These are phyloP conservation scores for Lepidonotus clava DNA, from an alignment of 2,888 invertebrate species.

Conservation along the genomic window DNA sequence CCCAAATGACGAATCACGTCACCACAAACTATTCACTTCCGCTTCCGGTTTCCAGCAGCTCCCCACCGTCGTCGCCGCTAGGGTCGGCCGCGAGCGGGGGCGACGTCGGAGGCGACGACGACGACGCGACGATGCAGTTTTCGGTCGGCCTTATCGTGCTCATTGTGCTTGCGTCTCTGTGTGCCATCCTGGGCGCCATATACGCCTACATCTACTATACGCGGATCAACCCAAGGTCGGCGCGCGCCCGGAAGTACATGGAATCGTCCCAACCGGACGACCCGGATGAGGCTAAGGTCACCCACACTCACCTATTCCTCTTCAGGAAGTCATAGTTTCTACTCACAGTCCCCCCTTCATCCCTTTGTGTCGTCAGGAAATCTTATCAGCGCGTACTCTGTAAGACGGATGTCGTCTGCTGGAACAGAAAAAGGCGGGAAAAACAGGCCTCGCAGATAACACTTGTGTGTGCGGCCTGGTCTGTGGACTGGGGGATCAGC, in stretches of 20 bases:
- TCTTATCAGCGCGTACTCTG: too few relatives aligned
- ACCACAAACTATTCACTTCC: too few relatives aligned
- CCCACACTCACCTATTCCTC: conserved; percentile 59
- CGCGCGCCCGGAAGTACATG: conserved; percentile 58
- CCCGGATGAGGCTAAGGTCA: conserved; percentile 44
- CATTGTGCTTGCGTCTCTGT: conserved; percentile 62
- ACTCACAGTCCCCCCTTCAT: too few relatives aligned
- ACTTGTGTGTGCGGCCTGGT: too few relatives aligned
- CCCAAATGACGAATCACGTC: too few relatives aligned
- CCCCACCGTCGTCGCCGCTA: background rate
- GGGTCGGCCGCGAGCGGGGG: background rate
- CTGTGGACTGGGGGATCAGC: background rate
- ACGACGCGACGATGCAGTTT: conserved; percentile 50
- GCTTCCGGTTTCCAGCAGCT: background rate
- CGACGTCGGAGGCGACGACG: background rate
- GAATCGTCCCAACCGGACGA: conserved; percentile 51
- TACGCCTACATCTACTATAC: conserved; percentile 67
- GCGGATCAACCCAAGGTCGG: conserved; percentile 62
- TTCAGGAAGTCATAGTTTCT: conserved; percentile 57
- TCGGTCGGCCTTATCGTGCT: conserved; percentile 63
- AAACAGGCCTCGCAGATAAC: too few relatives aligned
- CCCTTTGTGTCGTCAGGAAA: too few relatives aligned
- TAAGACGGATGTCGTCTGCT: too few relatives aligned
- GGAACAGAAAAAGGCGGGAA: too few relatives aligned
- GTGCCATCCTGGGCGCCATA: conserved; percentile 63